A percentile compares a stretch with the other conserved stretches of the same genome.
These are phyloP conservation scores for Pantherophis alleghaniensis DNA, from an alignment of 2,797 vertebrate species.

Conservation along the genomic window DNA sequence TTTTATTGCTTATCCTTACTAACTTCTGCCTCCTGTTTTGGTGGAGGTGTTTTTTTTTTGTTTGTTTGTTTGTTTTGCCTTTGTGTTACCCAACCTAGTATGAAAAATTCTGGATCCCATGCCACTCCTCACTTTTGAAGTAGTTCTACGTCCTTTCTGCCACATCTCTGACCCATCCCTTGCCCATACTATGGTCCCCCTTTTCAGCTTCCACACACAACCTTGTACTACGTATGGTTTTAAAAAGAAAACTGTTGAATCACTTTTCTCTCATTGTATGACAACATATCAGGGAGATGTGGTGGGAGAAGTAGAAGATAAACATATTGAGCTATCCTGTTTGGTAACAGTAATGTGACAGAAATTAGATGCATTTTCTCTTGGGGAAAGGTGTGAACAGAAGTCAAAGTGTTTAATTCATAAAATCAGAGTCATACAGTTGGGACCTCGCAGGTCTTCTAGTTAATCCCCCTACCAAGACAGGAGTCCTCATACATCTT, in stretches of 20 bases:
- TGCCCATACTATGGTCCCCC: not conserved
- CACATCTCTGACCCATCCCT: not conserved
- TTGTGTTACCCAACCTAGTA: not conserved
- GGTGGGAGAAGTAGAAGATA: not conserved
- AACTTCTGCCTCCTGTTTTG: not conserved
- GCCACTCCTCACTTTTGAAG: not conserved
- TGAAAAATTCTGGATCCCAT: not conserved
- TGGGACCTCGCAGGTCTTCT: not conserved
- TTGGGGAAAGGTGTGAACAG: not conserved
- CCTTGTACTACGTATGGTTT: not conserved
- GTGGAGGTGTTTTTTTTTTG: not conserved
- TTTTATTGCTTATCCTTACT: not conserved
- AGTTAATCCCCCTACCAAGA: not conserved
- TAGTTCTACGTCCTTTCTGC: not conserved
- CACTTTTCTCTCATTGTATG: not conserved
- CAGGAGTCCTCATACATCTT: not conserved
- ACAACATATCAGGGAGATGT: not conserved
- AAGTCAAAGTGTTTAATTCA: not conserved
- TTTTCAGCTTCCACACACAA: not conserved
- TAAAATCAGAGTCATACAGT: not conserved
- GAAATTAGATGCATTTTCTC: not conserved
- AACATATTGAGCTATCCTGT: not conserved
- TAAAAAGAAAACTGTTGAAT: not conserved
- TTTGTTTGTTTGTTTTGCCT: not conserved
- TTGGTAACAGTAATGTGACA: not conserved